Evolutionary conservation across 2,113 vertebrate genomes (phyloP), one percentile per base, ranked within the genome.

Genomic region (Cyanocitta stelleri): DNA sequence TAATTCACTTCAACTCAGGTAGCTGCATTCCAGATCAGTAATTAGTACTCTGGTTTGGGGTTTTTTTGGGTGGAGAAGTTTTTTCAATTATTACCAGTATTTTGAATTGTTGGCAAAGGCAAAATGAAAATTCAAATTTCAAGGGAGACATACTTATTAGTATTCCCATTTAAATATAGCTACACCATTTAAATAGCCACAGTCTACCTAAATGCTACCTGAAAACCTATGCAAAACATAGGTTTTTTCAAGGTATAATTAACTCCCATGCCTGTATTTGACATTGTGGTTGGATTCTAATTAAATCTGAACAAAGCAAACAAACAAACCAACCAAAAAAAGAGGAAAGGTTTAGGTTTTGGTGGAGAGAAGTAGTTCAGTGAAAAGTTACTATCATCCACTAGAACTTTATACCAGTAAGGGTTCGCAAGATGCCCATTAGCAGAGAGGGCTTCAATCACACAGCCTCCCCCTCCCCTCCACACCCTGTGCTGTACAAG

Each of bases 381-480:
- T 56, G 39, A n/a, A 69, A 80, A 8, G 8, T 18, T 39, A 14
- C 33, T 71, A 27, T 41, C 24, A 43, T 62, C 37, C 55, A 24
- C 58, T 80, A 77, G n/a, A 43, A 27, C 12, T 71, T 46, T 68
- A 15, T 7, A 23, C 12, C 22, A 32, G 7, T 54, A 61, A 37
- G 37, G 30, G 37, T 75, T 37, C 75, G 5, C n/a, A 62, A 46
- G 29, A 9, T 44, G 22, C 13, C 37, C 10, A 4, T 16, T 14
- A 62, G 23, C 29, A 84, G 43, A 43, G 12, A 21, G 16, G 9
- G 4, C 7, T 69, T 52, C 63, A 32, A 4, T 44, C 20, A 21
- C 7, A 49, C 3, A 0, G 0, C 6, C 5, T 39, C 9, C 9
- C 16, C 13, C 13, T n/a, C 13, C 23, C 3, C 10, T 51, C 17